Evolutionary conservation across 2,888 invertebrate genomes (phyloP), one percentile per base, ranked within the genome.

Genomic region (Archips xylosteana): DNA sequence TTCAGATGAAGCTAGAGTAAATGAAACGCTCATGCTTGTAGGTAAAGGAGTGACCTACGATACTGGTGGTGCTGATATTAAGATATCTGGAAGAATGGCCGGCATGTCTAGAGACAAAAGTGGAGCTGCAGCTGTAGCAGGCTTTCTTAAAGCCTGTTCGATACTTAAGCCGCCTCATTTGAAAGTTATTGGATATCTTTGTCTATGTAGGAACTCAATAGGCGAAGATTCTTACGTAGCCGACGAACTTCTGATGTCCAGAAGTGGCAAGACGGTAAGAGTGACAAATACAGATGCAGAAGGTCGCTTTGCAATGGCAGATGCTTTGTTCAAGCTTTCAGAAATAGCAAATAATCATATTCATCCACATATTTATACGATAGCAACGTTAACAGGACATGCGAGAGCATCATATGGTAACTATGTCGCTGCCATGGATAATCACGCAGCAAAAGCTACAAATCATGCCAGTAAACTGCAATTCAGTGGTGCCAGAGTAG

Each of bases 201-300:
- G 97, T 76, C 95, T 98, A 81, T 98, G 98, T 61, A 95, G 98
- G 67, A 99, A 99, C 91, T 97, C 97, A 82, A 95, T 98, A 34
- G 98, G 98, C 0, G 96, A 96, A 82, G 96, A 98, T 80, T 95
- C 96, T 39, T 98, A 98, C 85, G 98, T 98, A 0, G 87, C 97
- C 51, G 98, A 99, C 90, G 98, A 99, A 89, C 95, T 98, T 68
- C 95, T 98, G 70, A 95, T 96, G 0, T 96, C 97, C 0, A 95
- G 97, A 81, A 97, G 98, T 68, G 98, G 98, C 0, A 96, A 96
- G 57, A 95, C 97, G 36, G 96, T 98, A 0, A 95, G 98, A 75
- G 96, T 99, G 34, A 97, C 96, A 6, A 98, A 99, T 86, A 98
- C 98, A 0, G 98, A 99, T 86, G 98, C 98, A 0, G 98, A 99